Evolutionary conservation across 37 sponge, comb jelly and placozoan species (phyloP).

Genomic region (Tethya wilhelma): DNA sequence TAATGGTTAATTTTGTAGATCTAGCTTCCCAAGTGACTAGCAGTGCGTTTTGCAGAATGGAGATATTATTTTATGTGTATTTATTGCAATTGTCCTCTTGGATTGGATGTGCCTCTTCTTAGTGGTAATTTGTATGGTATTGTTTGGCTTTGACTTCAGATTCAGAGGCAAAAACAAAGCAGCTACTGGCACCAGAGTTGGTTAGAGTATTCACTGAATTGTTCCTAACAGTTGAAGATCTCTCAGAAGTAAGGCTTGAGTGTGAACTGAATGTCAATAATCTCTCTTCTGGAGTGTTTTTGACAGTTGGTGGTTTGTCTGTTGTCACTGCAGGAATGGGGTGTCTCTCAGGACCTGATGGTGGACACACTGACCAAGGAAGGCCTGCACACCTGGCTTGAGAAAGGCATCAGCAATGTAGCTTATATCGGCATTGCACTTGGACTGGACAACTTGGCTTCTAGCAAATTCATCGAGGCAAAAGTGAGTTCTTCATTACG

Average conservation of each 20-base stretch:
- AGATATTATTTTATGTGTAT: no score
- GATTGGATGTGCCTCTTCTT: no score
- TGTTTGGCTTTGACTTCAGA: conserved; percentile 34
- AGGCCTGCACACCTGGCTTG: conserved; percentile 58
- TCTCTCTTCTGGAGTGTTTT: no score
- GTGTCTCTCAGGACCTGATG: conserved; percentile 60
- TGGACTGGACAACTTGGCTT: conserved; percentile 58
- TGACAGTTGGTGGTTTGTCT: neutral
- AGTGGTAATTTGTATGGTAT: no score
- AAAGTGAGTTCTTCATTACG: no score
- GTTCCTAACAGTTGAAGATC: conserved; percentile 75
- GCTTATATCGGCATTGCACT: conserved; percentile 64
- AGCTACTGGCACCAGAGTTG: conserved; percentile 61
- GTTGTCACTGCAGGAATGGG: conserved; percentile 46
- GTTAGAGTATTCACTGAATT: conserved; percentile 75
- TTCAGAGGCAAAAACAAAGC: conserved; percentile 26
- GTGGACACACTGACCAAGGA: conserved; percentile 64
- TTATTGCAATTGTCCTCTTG: no score
- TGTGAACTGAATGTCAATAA: neutral
- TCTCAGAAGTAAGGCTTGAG: conserved; percentile 78
- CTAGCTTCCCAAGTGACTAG: no score
- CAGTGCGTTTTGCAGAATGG: no score
- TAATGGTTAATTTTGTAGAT: neutral
- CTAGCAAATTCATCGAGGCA: conserved; percentile 62
- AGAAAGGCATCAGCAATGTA: conserved; percentile 77